Evolutionary conservation across 2,888 invertebrate species (phyloP).

Genomic region (Myopa tessellatipennis): DNA sequence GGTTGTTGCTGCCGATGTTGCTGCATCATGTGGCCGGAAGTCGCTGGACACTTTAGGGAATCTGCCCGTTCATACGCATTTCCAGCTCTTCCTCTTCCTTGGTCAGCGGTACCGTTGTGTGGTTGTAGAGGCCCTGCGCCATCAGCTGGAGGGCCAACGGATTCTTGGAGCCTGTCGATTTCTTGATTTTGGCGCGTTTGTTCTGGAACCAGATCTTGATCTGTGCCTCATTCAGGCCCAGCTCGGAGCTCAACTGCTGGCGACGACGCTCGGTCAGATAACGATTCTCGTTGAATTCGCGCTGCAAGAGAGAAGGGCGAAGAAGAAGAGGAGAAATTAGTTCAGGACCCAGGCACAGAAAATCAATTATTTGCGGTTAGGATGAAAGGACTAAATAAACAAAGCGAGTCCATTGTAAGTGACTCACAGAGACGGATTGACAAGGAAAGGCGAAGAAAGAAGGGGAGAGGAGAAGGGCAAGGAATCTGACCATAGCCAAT

Average conservation of each 20-base stretch:
- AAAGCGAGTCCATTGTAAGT: constrained; percentile 40
- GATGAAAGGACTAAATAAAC: constrained; percentile 36
- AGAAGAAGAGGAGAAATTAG: constrained; percentile 22
- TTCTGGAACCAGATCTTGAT: constrained; percentile 99
- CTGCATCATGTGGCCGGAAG: neutral
- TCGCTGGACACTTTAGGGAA: constrained; percentile 55
- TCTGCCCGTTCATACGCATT: constrained; percentile 69
- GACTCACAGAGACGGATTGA: constrained; percentile 5
- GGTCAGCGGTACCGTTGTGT: constrained; percentile 80
- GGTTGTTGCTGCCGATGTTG: neutral
- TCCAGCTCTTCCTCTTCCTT: constrained; percentile 80
- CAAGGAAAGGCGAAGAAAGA: constrained; percentile 32
- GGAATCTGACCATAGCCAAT: constrained; percentile 60
- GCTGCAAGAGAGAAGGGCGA: constrained; percentile 66
- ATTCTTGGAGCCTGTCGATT: constrained; percentile 85
- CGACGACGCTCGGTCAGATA: constrained; percentile 93
- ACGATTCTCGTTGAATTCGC: constrained; percentile 92
- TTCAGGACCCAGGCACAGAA: constrained; percentile 45
- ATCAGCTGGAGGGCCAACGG: constrained; percentile 89
- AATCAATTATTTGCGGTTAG: constrained; percentile 66
- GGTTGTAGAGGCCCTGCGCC: constrained; percentile 95
- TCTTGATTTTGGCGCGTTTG: constrained; percentile 96
- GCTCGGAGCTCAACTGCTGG: constrained; percentile 88
- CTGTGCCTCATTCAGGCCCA: constrained; percentile 95
- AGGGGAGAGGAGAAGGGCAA: constrained; percentile 36